Evolutionary conservation across 2,797 vertebrate species (phyloP).

Genomic region (Lacerta viridis): DNA sequence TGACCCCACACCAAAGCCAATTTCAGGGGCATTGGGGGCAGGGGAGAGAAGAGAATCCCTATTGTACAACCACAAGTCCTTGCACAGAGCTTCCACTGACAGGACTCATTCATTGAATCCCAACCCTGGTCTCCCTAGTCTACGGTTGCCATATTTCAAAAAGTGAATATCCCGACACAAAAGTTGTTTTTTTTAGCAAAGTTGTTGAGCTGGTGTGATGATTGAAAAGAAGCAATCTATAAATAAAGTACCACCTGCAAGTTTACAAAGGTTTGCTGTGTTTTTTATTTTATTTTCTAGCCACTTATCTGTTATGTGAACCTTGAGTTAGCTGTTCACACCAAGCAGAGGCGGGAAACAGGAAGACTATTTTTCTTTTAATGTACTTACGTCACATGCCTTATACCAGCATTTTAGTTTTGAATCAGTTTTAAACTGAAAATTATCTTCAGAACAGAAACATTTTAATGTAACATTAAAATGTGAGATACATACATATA

Average conservation of each 20-base stretch:
- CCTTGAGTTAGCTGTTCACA: not conserved
- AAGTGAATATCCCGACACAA: too few relatives aligned
- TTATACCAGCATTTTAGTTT: constrained; percentile 4
- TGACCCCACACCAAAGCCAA: too few relatives aligned
- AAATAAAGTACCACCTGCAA: not conserved
- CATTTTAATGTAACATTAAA: not conserved
- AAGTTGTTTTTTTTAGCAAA: not conserved
- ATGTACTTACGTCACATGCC: not conserved
- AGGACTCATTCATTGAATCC: too few relatives aligned
- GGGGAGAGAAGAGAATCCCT: too few relatives aligned
- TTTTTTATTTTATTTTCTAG: not conserved
- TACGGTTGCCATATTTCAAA: too few relatives aligned
- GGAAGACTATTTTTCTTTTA: not conserved
- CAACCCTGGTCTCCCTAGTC: too few relatives aligned
- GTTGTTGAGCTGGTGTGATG: too few relatives aligned
- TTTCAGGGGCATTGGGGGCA: too few relatives aligned
- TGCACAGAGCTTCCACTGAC: too few relatives aligned
- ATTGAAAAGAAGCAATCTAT: not conserved
- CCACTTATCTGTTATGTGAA: not conserved
- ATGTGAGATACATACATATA: constrained; percentile 23
- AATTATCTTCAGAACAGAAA: not conserved
- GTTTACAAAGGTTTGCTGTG: not conserved
- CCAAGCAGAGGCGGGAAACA: not conserved
- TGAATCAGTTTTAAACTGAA: constrained; percentile 6
- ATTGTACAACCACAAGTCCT: too few relatives aligned